Base-by-base conservation (phyloP, 2,797 vertebrate species). In the Mormyrops boulengeri region DNA sequence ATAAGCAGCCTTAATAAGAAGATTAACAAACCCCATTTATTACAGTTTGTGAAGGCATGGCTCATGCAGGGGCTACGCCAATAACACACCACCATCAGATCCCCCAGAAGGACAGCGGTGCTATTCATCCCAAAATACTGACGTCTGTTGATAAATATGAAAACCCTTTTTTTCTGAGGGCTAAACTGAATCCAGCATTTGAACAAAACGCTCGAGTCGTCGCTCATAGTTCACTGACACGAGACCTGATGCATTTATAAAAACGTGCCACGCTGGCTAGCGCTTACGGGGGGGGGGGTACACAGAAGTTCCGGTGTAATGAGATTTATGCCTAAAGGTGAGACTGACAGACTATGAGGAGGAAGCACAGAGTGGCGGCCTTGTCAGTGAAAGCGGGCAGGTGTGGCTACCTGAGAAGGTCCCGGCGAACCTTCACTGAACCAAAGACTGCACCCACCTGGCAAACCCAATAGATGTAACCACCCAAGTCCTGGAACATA, bases 141-240 rank as follows among this genome's bases (percentile, higher is more conserved):
- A 88, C 19, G 0, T 50, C 17, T n/a, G 34, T 8, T 57, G 14
- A 87, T 87, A 87, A 87, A 87, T 87, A 87, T 60, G 86, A 34
- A 60, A 60, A 5, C 52, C 22, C 22, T 19, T 87, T 87, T 87
- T 60, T 44, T 41, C 53, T n/a, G 12, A 60, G 52, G 34, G 49
- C 44, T 84, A 22, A 66, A 60, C 69, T 66, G 52, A 85, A 55
- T 49, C 12, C 55, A 84, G n/a, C 14, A 30, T 85, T 9, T 89
- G 26, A 85, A 92, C 91, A 89, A 89, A 91, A 92, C 66, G 89
- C 80, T 93, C 44, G 91, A 93, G 91, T 94, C 93, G 93, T 93
- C 91, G 91, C 91, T 92, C 91, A 93, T 94, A 94, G 94, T 95
- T 92, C 92, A 90, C 90, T 90, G 91, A 92, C 92, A 91, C 47